These are phyloP conservation scores for Tetrapedia diversipes DNA, from an alignment of 2,888 invertebrate genomes.

Conservation along the genomic window DNA sequence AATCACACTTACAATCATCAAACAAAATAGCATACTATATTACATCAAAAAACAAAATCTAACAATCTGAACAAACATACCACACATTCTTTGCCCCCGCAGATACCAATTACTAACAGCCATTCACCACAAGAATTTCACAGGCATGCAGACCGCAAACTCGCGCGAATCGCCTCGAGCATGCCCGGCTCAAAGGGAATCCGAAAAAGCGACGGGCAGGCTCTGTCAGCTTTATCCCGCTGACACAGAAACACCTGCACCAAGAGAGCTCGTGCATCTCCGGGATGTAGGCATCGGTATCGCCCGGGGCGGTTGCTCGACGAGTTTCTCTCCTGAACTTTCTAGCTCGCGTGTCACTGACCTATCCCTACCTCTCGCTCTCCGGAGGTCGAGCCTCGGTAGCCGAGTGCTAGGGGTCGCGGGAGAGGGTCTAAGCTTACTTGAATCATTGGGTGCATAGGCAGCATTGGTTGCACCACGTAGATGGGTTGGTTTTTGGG, in stretches of 20 bases:
- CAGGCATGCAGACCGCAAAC: slow-evolving; percentile 2
- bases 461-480: slow-evolving; percentile 79
- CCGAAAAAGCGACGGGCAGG: slow-evolving; percentile 6
- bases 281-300: slow-evolving; percentile 58
- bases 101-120: background rate
- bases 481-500: slow-evolving; percentile 80
- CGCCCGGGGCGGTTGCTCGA: slow-evolving; percentile 39
- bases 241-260: slow-evolving; percentile 44
- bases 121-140: slow-evolving; percentile 14
- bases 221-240: slow-evolving; percentile 18
- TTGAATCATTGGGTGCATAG: slow-evolving; percentile 80
- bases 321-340: slow-evolving; percentile 73
- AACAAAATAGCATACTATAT: background rate
- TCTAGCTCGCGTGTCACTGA: slow-evolving; percentile 77
- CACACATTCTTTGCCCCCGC: background rate
- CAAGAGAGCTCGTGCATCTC: slow-evolving; percentile 51
- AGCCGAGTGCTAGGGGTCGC: slow-evolving; percentile 32
- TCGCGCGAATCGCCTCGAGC: background rate
- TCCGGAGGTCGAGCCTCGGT: slow-evolving; percentile 30
- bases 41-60: background rate
- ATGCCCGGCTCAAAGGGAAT: slow-evolving; percentile 20
- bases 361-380: slow-evolving; percentile 67
- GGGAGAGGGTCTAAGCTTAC: slow-evolving; percentile 64
- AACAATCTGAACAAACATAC: background rate
- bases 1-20: slow-evolving; percentile 1